phyloP scores from a whole-genome alignment of 2,113 vertebrate genomes.

The Hemichromis elongatus region DNA sequence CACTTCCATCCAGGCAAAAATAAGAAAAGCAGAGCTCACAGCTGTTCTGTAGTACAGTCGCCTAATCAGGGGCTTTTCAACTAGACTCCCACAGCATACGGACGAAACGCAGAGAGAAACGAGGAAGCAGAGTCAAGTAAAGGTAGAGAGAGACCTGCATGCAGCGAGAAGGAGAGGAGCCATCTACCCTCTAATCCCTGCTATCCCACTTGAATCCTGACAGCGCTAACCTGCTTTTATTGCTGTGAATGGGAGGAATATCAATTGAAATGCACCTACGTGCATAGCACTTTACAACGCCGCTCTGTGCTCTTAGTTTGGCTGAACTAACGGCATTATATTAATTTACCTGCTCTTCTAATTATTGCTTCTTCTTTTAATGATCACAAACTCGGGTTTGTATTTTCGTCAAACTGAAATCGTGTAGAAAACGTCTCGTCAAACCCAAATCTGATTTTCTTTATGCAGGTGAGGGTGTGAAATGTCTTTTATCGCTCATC shows the following conservation, averaged over 20 bases:
- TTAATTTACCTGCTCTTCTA: slow-evolving; percentile 1
- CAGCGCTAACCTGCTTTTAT: slow-evolving; percentile 39
- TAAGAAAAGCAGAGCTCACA: slow-evolving; percentile 29
- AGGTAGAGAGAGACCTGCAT: neutral
- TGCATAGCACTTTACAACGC: neutral
- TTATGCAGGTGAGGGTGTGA: neutral
- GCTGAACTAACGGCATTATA: neutral
- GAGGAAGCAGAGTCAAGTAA: neutral
- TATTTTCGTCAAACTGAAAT: neutral
- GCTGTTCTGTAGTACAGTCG: neutral
- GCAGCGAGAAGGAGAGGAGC: neutral
- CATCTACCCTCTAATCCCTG: slow-evolving; percentile 23
- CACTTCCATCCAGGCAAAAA: neutral
- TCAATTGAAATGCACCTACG: slow-evolving; percentile 11
- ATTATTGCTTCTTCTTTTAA: neutral
- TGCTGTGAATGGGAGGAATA: slow-evolving; percentile 25
- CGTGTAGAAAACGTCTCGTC: no score
- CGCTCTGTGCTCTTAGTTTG: neutral
- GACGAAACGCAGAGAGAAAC: neutral
- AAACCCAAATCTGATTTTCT: neutral
- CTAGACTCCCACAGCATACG: slow-evolving; percentile 13
- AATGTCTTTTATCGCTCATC: neutral
- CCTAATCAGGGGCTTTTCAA: slow-evolving; percentile 37
- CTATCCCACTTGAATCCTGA: slow-evolving; percentile 45
- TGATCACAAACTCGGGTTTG: neutral